These are phyloP conservation scores for Norana najaformis DNA, from an alignment of 2,888 invertebrate species.

Conservation along the genomic window DNA sequence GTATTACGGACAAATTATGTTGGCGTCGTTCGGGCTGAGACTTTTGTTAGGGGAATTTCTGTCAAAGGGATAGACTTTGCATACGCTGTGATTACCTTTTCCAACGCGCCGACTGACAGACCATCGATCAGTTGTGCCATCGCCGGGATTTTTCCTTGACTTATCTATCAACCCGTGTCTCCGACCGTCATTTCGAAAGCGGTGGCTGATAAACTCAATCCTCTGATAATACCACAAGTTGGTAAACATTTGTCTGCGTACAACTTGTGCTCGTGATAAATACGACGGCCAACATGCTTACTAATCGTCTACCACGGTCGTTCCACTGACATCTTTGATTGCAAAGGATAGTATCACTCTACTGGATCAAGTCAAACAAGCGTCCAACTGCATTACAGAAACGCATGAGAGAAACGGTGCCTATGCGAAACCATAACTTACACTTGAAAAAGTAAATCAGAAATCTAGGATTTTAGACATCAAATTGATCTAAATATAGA, in stretches of 20 bases:
- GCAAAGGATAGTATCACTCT: no score
- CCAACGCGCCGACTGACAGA: not conserved
- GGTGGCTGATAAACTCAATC: not conserved
- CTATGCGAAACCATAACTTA: no score
- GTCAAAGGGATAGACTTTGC: not conserved
- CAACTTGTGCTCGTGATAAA: no score
- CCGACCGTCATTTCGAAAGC: not conserved
- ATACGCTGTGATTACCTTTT: not conserved
- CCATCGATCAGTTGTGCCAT: not conserved
- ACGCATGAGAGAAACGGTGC: no score
- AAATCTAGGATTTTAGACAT: no score
- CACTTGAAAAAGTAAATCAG: no score
- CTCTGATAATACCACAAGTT: not conserved
- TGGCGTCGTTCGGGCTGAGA: not conserved
- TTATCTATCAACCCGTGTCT: not conserved
- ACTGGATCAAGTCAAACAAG: no score
- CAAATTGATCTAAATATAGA: no score
- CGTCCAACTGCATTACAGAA: no score
- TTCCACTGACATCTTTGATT: no score
- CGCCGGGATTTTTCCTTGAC: not conserved
- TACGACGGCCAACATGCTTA: no score
- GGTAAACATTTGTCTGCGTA: not conserved
- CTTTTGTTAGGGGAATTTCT: not conserved
- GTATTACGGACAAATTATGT: constrained; percentile 13
- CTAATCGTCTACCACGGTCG: no score